Evolutionary conservation across 2,113 vertebrate species (phyloP), one percentile per base, ranked within the genome.

Genomic region (Cromileptes altivelis): DNA sequence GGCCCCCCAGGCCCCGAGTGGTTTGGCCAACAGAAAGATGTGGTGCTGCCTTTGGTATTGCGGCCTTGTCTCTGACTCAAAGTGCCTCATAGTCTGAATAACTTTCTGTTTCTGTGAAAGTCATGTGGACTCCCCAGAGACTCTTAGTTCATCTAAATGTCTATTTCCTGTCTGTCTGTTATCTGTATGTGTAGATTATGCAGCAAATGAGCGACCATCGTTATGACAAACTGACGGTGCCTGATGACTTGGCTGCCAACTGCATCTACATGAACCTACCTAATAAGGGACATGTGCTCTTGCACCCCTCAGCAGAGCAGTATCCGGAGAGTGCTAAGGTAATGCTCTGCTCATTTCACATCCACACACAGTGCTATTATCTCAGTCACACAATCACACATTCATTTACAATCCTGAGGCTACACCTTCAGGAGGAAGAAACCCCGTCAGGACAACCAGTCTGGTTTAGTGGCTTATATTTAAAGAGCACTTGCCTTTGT

Each of bases 181-280:
- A 17, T 55, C 30, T 82, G 12, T 33, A 47, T 80, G 21, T 80
- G 12, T 84, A 99, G 98, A 97, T 96, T 78, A 99, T 99, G 97
- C 98, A 99, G 27, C 97, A 99, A 90, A 98, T 99, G 97, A 99
- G 98, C 0, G 97, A 99, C 93, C 97, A 99, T 85, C 97, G 96
- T 88, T 99, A 99, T 0, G 97, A 99, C 95, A 99, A 98, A 77
- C 95, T 99, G 93, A 99, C 97, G 0, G 94, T 99, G 87, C 98
- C 97, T 0, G 97, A 99, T 0, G 97, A 99, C 25, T 21, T 87
- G 0, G 98, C 98, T 0, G 98, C 98, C 17, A 99, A 99, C 95
- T 98, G 97, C 86, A 7, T 99, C 78, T 99, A 99, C 90, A 92
- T 99, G 85, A 98, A 99, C 90, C 93, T 98, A 23, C 97, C 98